Evolutionary conservation across 2,113 vertebrate species (phyloP).

Genomic region (Piaya cayana): DNA sequence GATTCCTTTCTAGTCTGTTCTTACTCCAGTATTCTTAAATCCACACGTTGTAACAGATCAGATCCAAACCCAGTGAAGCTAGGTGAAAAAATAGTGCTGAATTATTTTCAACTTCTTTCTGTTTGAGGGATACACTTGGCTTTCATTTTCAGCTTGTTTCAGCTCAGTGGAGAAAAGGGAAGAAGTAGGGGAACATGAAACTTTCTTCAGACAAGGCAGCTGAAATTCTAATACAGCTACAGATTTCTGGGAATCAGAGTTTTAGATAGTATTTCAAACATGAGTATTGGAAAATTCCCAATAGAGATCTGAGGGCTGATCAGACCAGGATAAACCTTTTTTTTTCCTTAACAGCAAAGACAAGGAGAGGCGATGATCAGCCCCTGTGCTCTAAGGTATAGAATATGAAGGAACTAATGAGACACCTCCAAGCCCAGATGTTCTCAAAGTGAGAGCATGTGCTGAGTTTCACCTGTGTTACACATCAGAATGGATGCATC

Average conservation of each 20-base stretch:
- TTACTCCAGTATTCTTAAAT: neutral
- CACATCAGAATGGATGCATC: neutral
- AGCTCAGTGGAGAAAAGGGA: neutral
- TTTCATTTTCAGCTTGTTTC: neutral
- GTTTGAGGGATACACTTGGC: neutral
- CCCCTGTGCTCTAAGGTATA: accelerated
- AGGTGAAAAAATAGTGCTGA: neutral
- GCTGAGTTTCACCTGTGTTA: neutral
- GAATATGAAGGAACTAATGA: accelerated
- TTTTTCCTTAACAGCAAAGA: neutral
- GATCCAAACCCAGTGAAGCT: neutral
- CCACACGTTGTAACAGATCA: too few species aligned
- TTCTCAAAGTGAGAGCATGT: neutral
- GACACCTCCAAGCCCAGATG: neutral
- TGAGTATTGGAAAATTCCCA: neutral
- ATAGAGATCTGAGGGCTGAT: neutral
- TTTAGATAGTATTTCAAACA: neutral
- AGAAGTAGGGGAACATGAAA: neutral
- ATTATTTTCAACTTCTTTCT: neutral
- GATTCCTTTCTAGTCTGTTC: neutral
- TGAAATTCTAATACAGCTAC: neutral
- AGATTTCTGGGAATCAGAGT: neutral
- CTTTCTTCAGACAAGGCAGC: neutral
- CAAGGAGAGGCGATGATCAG: accelerated
- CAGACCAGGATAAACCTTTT: neutral